These are phyloP conservation scores for Anolis carolinensis DNA, from an alignment of 2,113 vertebrate genomes.

Conservation along the genomic window DNA sequence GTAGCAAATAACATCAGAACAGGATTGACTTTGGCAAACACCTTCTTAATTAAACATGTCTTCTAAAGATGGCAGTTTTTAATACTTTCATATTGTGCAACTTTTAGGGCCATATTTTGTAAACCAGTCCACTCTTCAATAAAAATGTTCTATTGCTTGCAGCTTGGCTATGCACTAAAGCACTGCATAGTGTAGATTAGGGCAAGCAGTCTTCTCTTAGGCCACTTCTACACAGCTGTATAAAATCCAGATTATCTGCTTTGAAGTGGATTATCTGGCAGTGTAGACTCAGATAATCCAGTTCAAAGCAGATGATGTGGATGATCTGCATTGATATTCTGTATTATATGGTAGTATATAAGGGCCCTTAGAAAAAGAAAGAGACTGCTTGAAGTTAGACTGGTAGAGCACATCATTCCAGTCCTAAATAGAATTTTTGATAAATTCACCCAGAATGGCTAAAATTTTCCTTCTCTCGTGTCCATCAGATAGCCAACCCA, in stretches of 20 bases:
- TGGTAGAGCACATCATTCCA: background rate
- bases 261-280: too few species aligned
- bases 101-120: background rate
- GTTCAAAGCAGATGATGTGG: too few species aligned
- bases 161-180: background rate
- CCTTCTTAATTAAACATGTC: background rate
- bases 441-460: background rate
- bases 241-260: too few species aligned
- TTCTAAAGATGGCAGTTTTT: background rate
- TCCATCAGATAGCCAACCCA: background rate
- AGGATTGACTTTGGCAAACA: background rate
- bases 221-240: too few species aligned
- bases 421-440: background rate
- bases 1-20: background rate
- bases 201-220: background rate
- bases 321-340: too few species aligned
- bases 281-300: too few species aligned
- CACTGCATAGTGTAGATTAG: background rate
- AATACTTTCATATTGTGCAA: background rate
- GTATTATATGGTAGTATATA: too few species aligned
- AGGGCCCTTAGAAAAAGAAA: too few species aligned
- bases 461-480: background rate
- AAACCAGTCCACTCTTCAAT: too few species aligned
- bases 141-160: background rate
- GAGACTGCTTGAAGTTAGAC: too few species aligned